A percentile compares a stretch with the other conserved stretches of the same genome.
phyloP scores from a whole-genome alignment of 2,797 vertebrate genomes.

The Cygnus olor region DNA sequence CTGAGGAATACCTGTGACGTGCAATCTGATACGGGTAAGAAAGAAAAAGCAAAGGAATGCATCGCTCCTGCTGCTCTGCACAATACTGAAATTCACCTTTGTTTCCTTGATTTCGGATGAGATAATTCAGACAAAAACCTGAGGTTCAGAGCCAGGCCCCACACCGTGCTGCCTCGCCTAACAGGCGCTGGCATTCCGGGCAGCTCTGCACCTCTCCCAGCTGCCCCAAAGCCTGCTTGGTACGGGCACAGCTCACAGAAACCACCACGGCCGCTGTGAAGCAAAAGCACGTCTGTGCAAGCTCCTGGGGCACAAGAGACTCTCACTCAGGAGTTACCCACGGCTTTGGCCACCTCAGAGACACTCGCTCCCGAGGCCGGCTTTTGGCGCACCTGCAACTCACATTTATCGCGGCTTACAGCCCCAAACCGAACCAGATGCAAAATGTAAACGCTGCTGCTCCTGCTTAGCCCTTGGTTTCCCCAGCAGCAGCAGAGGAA shows the following conservation, averaged over 20 bases:
- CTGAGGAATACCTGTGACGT: background rate
- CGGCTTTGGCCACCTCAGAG: fast-evolving
- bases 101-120: background rate
- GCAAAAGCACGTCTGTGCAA: background rate
- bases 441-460: background rate
- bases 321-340: background rate
- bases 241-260: background rate
- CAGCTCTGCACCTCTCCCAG: fast-evolving
- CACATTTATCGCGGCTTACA: background rate
- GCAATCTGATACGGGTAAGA: background rate
- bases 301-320: background rate
- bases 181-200: background rate
- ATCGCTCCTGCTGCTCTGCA: background rate
- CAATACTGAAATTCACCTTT: background rate
- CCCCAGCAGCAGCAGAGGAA: background rate
- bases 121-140: background rate
- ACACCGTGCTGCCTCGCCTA: background rate
- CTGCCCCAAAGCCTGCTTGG: background rate
- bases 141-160: background rate
- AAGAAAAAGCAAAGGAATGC: background rate
- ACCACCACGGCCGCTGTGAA: background rate
- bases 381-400: background rate
- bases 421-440: background rate
- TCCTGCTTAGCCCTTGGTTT: background rate
- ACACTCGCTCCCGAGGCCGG: background rate